These are phyloP conservation scores for Mandrillus leucophaeus DNA, from an alignment of 2,113 vertebrate genomes.

Conservation along the genomic window DNA sequence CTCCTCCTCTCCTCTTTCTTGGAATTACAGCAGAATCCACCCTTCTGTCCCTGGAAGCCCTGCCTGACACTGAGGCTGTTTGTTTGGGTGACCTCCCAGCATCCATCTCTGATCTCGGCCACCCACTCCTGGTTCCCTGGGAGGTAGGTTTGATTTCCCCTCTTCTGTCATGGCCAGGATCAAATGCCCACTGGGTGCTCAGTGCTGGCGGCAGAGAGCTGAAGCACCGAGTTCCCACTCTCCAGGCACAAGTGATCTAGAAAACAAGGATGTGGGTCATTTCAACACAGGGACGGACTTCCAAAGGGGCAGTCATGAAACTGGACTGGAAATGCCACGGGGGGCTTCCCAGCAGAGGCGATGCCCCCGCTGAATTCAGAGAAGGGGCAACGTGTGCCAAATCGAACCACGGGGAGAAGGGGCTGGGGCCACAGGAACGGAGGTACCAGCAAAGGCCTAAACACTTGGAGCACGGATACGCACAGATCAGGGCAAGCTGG, in stretches of 20 bases:
- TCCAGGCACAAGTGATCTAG: background rate
- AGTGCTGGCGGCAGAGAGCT: rapidly evolving
- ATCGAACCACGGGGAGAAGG: rapidly evolving
- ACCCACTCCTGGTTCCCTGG: background rate
- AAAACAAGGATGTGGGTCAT: no score
- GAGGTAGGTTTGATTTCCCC: background rate
- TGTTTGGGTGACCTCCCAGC: background rate
- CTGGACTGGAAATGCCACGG: rapidly evolving
- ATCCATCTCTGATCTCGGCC: rapidly evolving
- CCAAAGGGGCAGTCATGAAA: rapidly evolving
- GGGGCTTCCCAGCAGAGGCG: background rate
- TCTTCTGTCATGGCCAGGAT: rapidly evolving
- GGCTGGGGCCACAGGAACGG: background rate
- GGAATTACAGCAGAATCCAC: no score
- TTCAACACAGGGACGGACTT: background rate
- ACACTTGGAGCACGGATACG: rapidly evolving
- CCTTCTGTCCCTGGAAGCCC: rapidly evolving
- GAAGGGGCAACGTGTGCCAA: background rate
- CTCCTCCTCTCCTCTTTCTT: rapidly evolving
- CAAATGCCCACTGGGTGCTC: background rate
- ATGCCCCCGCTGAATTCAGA: rapidly evolving
- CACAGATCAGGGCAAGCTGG: background rate
- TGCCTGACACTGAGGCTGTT: rapidly evolving
- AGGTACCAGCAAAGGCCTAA: background rate
- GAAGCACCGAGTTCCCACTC: background rate